Conservation (phyloP, 2,888 invertebrate genomes). For the Nectonema munidae region DNA sequence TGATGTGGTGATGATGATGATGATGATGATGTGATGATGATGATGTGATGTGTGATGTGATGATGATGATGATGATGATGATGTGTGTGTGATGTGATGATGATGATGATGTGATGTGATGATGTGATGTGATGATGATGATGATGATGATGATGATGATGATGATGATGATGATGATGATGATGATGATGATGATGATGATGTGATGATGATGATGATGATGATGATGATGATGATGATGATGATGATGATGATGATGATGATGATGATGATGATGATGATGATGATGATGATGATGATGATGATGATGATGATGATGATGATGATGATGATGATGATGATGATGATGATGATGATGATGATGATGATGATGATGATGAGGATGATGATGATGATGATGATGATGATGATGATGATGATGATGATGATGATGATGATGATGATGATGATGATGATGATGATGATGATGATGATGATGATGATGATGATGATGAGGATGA, state of each 20-base stretch:
- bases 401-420: background rate
- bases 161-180: slow-evolving; percentile 1
- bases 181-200: background rate
- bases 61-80: too few relatives aligned
- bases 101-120: slow-evolving; percentile 6
- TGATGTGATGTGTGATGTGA: too few relatives aligned
- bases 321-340: background rate
- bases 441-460: background rate
- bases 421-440: slow-evolving; percentile 2
- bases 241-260: background rate
- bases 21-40: too few relatives aligned
- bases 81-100: too few relatives aligned
- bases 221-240: background rate
- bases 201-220: too few relatives aligned
- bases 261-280: background rate
- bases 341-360: background rate
- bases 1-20: too few relatives aligned
- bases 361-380: too few relatives aligned
- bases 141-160: slow-evolving; percentile 6
- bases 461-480: slow-evolving; percentile 7
- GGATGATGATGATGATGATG: too few relatives aligned
- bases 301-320: background rate
- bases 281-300: background rate
- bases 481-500: too few relatives aligned
- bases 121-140: too few relatives aligned